These are phyloP conservation scores for Sinotaia quadrata DNA, from an alignment of 2,888 invertebrate species.

Conservation along the genomic window DNA sequence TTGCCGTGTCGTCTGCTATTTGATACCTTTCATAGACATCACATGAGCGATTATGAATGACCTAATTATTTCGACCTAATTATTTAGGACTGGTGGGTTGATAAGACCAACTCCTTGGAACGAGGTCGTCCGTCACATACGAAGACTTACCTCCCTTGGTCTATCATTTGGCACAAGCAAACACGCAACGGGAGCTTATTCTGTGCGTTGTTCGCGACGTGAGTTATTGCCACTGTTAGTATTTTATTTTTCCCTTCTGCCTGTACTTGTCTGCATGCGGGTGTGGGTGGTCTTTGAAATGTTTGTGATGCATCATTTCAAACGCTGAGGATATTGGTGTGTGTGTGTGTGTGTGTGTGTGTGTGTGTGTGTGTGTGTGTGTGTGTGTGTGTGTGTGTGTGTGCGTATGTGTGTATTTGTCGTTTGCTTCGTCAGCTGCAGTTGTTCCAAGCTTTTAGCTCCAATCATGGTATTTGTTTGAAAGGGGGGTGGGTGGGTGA, in stretches of 20 bases:
- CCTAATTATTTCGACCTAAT: no score
- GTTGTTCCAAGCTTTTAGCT: no score
- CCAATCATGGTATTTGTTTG: no score
- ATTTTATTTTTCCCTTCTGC: neutral
- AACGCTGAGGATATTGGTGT: neutral
- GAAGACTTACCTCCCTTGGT: no score
- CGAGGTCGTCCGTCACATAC: no score
- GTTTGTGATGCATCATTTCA: neutral
- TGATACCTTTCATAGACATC: no score
- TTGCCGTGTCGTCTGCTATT: no score
- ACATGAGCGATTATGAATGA: no score
- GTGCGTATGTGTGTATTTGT: slow-evolving; percentile 2
- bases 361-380: slow-evolving; percentile 3
- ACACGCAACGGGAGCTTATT: neutral
- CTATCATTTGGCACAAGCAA: no score
- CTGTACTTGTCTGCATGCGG: slow-evolving; percentile 1
- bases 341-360: neutral
- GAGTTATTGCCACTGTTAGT: neutral
- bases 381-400: slow-evolving; percentile 10
- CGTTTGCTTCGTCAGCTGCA: neutral
- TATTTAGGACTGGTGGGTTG: no score
- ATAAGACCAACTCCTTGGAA: no score
- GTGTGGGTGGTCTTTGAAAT: neutral
- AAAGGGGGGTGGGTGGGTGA: no score
- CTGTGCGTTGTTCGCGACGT: slow-evolving; percentile 2